Percentiles rank a stretch among this genome's conserved stretches.
phyloP scores from a whole-genome alignment of 1,140 invertebrate species.

The Eumaeus atala region DNA sequence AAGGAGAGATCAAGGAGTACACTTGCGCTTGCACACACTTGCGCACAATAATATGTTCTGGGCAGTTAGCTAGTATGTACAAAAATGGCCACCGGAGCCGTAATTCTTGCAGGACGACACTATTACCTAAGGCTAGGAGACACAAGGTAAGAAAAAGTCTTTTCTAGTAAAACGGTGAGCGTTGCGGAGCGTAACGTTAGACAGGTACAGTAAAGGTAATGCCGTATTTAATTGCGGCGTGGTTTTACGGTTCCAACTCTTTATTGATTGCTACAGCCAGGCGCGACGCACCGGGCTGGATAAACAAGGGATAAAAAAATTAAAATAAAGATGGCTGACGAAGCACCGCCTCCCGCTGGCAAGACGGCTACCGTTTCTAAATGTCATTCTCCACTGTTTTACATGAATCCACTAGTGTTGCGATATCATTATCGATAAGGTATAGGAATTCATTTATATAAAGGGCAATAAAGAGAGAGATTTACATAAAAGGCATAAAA shows the following conservation, averaged over 20 bases:
- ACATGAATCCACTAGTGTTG: conserved; percentile 12
- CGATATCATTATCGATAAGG: conserved; percentile 29
- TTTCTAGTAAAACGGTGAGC: conserved; percentile 10
- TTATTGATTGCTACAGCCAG: conserved; percentile 64
- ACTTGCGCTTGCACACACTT: too few relatives aligned
- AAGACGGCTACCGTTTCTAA: conserved; percentile 59
- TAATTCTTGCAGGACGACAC: too few relatives aligned
- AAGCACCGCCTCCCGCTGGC: conserved; percentile 60
- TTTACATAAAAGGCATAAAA: too few relatives aligned
- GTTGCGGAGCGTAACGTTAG: conserved; percentile 32
- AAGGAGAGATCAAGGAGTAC: too few relatives aligned
- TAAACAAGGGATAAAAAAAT: conserved; percentile 66
- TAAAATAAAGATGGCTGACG: conserved; percentile 60
- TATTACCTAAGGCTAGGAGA: too few relatives aligned
- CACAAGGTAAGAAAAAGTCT: too few relatives aligned
- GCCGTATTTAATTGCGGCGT: too few relatives aligned
- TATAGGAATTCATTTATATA: neutral
- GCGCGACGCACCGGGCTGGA: conserved; percentile 51
- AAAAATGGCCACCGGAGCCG: too few relatives aligned
- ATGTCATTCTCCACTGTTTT: conserved; percentile 57
- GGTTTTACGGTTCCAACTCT: conserved; percentile 53
- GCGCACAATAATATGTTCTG: too few relatives aligned
- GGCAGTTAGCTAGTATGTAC: too few relatives aligned
- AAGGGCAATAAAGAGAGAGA: neutral
- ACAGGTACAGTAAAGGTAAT: conserved; percentile 30